Percentiles rank a stretch among this genome's conserved stretches.
phyloP scores from a whole-genome alignment of 2,113 vertebrate species.

The Scophthalmus maximus region DNA sequence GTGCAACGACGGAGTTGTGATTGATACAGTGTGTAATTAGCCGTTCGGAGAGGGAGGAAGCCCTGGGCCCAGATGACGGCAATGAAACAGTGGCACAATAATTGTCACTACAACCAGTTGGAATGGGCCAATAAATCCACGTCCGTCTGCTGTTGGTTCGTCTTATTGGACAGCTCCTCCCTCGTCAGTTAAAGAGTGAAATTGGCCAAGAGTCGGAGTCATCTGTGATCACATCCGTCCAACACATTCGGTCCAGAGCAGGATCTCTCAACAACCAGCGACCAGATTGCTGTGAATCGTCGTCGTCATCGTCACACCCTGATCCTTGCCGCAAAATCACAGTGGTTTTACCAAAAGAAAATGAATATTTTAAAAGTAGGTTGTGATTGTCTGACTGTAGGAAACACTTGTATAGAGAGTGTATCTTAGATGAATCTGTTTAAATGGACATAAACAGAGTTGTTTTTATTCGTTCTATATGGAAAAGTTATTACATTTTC shows the following conservation, averaged over 20 bases:
- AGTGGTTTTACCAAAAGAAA: neutral
- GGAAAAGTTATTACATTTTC: neutral
- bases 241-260: neutral
- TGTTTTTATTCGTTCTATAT: slow-evolving; percentile 1
- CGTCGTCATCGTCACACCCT: neutral
- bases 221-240: slow-evolving; percentile 23
- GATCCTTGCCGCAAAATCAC: slow-evolving; percentile 1
- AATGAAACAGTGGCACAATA: slow-evolving; percentile 26
- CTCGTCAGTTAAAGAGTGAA: slow-evolving; percentile 23
- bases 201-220: slow-evolving; percentile 17
- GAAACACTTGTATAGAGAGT: too few relatives aligned
- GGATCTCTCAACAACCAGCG: neutral
- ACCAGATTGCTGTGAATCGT: slow-evolving; percentile 22
- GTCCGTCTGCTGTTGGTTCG: slow-evolving; percentile 32
- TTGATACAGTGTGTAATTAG: slow-evolving; percentile 38
- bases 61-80: slow-evolving; percentile 9
- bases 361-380: neutral
- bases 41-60: neutral
- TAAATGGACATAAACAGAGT: too few relatives aligned
- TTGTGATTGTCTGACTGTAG: neutral
- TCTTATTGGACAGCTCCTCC: slow-evolving; percentile 3
- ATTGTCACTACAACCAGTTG: slow-evolving; percentile 34
- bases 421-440: too few relatives aligned
- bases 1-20: neutral
- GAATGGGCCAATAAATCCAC: slow-evolving; percentile 24